Percentiles rank a stretch among this genome's conserved stretches.
Evolutionary conservation across 2,113 vertebrate species (phyloP).

Genomic region (Muntiacus reevesi): DNA sequence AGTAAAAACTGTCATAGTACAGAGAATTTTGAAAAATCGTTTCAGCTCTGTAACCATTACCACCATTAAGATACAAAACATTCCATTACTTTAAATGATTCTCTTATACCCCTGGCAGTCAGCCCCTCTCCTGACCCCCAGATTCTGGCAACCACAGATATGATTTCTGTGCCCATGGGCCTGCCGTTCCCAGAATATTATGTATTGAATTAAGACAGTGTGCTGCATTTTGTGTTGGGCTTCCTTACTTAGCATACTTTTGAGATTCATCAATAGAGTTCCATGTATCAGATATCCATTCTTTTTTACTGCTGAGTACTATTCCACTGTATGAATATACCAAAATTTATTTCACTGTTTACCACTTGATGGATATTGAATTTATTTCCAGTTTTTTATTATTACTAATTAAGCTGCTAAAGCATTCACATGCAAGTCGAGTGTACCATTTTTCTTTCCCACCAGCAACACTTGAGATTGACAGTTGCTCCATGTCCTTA

Average conservation of each 20-base stretch:
- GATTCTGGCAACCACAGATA: not conserved
- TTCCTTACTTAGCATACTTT: not conserved
- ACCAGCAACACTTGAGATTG: not conserved
- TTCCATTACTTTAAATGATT: not conserved
- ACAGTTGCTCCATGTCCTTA: not conserved
- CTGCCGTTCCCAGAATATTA: not conserved
- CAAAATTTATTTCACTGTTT: not conserved
- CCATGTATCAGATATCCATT: not conserved
- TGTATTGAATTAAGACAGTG: not conserved
- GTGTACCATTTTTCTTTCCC: not conserved
- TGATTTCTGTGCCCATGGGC: not conserved
- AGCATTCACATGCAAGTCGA: not conserved
- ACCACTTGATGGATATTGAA: not conserved
- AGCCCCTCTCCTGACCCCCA: not conserved
- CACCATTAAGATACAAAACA: not conserved
- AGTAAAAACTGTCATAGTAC: not conserved
- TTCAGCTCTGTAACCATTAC: not conserved
- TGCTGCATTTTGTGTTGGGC: not conserved
- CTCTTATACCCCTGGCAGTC: not conserved
- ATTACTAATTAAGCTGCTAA: not conserved
- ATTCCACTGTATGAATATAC: not conserved
- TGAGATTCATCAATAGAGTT: not conserved
- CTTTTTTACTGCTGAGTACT: not conserved
- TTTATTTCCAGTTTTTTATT: not conserved
- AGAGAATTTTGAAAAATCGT: not conserved